phyloP scores from a whole-genome alignment of 2,113 vertebrate species.

The Semnopithecus entellus region DNA sequence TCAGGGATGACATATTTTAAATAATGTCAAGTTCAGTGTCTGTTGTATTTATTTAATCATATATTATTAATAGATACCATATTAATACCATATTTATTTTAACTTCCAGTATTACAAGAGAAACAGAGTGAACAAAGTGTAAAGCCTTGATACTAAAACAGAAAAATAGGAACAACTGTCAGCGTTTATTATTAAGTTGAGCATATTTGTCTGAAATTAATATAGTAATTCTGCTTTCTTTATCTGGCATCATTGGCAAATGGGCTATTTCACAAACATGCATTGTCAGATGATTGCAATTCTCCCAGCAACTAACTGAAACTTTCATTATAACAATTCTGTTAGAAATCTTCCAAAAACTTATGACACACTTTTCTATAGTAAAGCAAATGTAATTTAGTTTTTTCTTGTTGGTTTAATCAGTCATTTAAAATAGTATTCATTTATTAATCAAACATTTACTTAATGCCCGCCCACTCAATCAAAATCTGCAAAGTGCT shows the following conservation, averaged over 20 bases:
- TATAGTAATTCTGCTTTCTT: constrained; percentile 34
- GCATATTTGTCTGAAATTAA: constrained; percentile 30
- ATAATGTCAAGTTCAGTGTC: not conserved
- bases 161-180: not conserved
- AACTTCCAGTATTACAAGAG: not conserved
- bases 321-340: constrained; percentile 34
- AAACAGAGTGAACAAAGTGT: not conserved
- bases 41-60: not conserved
- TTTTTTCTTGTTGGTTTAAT: constrained; percentile 11
- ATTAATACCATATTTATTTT: not conserved
- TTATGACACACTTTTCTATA: constrained; percentile 50
- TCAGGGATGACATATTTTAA: not conserved
- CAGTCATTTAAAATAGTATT: constrained; percentile 52
- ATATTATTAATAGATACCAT: not conserved
- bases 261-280: constrained; percentile 25
- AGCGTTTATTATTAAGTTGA: not conserved
- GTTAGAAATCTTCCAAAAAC: constrained; percentile 48
- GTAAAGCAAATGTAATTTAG: constrained; percentile 38
- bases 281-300: constrained; percentile 55
- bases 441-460: constrained; percentile 54
- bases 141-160: not conserved
- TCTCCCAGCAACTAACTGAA: constrained; percentile 20
- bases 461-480: not conserved
- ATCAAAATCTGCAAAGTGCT: constrained; percentile 2
- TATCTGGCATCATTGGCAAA: not conserved